Percentiles rank a stretch among this genome's conserved stretches.
Conservation (phyloP, 2,113 vertebrate genomes). For the Ictalurus punctatus region DNA sequence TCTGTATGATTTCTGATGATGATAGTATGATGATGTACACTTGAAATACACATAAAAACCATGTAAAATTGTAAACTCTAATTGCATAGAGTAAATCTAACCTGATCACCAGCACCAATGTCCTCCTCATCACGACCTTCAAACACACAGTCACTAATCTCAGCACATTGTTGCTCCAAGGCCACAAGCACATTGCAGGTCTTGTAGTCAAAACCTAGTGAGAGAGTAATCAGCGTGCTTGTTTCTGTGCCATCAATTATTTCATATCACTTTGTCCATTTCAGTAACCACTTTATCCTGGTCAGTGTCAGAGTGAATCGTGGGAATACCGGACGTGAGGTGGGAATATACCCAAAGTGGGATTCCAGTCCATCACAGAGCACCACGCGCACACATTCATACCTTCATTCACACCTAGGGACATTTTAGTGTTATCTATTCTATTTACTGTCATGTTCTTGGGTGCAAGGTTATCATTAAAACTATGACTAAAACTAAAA, state of each 20-base stretch:
- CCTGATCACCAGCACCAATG: constrained; percentile 77
- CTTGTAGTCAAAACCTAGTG: constrained; percentile 76
- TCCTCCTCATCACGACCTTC: constrained; percentile 69
- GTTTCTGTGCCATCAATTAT: neutral
- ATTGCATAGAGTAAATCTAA: constrained; percentile 30
- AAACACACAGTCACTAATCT: constrained; percentile 74
- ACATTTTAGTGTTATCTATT: neutral
- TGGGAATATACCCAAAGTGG: neutral
- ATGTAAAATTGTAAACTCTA: neutral
- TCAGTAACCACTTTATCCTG: neutral
- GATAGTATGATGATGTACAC: neutral
- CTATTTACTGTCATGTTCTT: neutral
- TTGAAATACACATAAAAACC: constrained; percentile 5
- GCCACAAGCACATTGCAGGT: constrained; percentile 75
- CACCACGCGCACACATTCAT: neutral
- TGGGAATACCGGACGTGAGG: neutral
- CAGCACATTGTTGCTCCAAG: constrained; percentile 69
- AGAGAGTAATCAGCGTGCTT: neutral
- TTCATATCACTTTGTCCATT: neutral
- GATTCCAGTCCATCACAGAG: neutral
- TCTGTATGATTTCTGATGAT: neutral
- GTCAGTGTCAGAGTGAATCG: neutral
- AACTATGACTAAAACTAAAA: too few relatives aligned
- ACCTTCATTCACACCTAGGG: neutral
- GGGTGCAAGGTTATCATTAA: neutral